Conservation (phyloP, 2,113 vertebrate species). For the Python bivittatus region DNA sequence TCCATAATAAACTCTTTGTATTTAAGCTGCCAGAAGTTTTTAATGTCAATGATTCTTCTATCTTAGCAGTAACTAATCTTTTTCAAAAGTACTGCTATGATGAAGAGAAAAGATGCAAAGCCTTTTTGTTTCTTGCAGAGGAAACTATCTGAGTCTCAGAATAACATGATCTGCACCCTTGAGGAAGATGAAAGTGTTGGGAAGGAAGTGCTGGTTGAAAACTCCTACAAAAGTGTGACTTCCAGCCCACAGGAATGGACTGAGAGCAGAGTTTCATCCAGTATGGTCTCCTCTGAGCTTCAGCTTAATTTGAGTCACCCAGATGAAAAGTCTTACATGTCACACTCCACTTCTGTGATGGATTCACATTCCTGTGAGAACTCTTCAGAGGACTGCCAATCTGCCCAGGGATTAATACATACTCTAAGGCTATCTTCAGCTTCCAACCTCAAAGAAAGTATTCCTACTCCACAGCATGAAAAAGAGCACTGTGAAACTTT, state of each 20-base stretch:
- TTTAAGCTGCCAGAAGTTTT: background rate
- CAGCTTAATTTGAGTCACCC: slow-evolving; percentile 29
- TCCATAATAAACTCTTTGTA: background rate
- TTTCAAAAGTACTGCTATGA: background rate
- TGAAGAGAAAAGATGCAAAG: background rate
- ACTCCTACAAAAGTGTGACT: slow-evolving; percentile 49
- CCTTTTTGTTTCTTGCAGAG: slow-evolving; percentile 59
- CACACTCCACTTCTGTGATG: slow-evolving; percentile 45
- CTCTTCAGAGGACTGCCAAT: background rate
- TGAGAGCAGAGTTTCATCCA: slow-evolving; percentile 3
- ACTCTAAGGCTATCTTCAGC: background rate
- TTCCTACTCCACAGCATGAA: slow-evolving; percentile 1
- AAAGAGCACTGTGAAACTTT: slow-evolving; percentile 3
- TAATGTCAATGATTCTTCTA: background rate
- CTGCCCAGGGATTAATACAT: slow-evolving; percentile 4
- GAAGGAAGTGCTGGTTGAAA: slow-evolving; percentile 41
- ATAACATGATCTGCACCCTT: slow-evolving; percentile 71
- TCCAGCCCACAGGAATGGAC: slow-evolving; percentile 39
- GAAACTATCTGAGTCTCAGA: slow-evolving; percentile 72
- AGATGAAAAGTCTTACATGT: slow-evolving; percentile 9
- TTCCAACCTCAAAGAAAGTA: slow-evolving; percentile 29
- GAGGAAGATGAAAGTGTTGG: slow-evolving; percentile 71
- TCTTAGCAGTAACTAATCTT: background rate
- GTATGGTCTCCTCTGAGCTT: slow-evolving; percentile 34
- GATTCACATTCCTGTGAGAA: slow-evolving; percentile 40